A percentile compares a stretch with the other conserved stretches of the same genome.
Evolutionary conservation across 2,113 vertebrate genomes (phyloP).

Genomic region (Alethe diademata): DNA sequence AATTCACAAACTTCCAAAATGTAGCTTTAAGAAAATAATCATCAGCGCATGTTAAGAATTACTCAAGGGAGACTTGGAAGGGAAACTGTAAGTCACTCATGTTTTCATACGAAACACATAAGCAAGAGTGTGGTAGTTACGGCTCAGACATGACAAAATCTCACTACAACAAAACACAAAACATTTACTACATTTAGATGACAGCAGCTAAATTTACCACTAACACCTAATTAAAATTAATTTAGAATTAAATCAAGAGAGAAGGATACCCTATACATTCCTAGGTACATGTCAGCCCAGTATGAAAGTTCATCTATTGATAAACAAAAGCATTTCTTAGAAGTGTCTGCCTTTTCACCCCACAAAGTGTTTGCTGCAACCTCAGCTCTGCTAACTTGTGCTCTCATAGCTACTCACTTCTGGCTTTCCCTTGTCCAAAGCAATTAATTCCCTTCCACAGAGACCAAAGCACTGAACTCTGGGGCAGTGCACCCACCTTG

Average conservation of each 20-base stretch:
- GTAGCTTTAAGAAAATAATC: not conserved
- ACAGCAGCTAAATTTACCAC: not conserved
- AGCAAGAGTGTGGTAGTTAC: not conserved
- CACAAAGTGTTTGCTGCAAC: not conserved
- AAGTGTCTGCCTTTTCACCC: not conserved
- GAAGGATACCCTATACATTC: not conserved
- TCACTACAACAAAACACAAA: not conserved
- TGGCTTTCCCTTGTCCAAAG: rapidly evolving
- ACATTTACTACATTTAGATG: not conserved
- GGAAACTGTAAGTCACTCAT: not conserved
- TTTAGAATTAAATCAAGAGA: not conserved
- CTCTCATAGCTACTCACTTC: not conserved
- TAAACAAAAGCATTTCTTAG: not conserved
- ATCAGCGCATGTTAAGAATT: not conserved
- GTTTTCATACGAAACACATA: not conserved
- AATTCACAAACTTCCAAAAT: not conserved
- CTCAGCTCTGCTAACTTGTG: not conserved
- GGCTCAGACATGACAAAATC: not conserved
- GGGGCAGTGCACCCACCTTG: conserved; percentile 77
- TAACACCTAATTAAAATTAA: not conserved
- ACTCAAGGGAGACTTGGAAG: not conserved
- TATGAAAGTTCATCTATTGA: not conserved
- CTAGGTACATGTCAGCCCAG: rapidly evolving
- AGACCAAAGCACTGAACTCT: not conserved
- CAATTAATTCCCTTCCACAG: not conserved